Evolutionary conservation across 1,140 invertebrate genomes (phyloP).

Genomic region (Linepithema humile): DNA sequence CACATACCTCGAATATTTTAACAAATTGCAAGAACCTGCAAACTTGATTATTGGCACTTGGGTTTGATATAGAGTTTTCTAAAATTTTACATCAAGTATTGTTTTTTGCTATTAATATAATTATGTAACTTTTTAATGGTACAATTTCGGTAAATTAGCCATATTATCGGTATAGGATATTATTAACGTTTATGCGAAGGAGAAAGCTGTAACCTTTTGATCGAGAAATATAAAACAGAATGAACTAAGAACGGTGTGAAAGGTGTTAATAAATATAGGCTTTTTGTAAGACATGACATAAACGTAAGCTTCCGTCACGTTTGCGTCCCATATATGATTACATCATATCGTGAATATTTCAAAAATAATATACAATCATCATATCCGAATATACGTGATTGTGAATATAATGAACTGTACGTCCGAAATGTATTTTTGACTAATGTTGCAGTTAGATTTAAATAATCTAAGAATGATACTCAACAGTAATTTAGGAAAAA

Average conservation of each 20-base stretch:
- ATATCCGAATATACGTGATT: neutral
- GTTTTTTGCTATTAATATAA: neutral
- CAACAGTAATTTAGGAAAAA: neutral
- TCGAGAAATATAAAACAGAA: conserved; percentile 34
- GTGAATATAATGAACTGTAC: neutral
- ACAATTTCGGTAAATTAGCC: conserved; percentile 3
- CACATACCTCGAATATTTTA: neutral
- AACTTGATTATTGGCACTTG: neutral
- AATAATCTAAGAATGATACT: neutral
- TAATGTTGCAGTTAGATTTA: neutral
- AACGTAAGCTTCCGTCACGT: conserved; percentile 13
- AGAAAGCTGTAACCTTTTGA: conserved; percentile 57
- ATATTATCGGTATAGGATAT: neutral
- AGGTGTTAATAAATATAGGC: neutral
- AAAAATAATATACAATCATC: neutral
- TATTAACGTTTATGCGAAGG: conserved; percentile 50
- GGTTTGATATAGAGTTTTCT: neutral
- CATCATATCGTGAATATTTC: neutral
- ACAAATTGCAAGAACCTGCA: neutral
- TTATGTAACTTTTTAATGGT: neutral
- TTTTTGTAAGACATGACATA: neutral
- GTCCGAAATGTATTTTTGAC: neutral
- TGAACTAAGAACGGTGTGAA: neutral
- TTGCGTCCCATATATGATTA: neutral
- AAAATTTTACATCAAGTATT: neutral